Evolutionary conservation across 2,113 vertebrate species (phyloP).

Genomic region (Talpa occidentalis): DNA sequence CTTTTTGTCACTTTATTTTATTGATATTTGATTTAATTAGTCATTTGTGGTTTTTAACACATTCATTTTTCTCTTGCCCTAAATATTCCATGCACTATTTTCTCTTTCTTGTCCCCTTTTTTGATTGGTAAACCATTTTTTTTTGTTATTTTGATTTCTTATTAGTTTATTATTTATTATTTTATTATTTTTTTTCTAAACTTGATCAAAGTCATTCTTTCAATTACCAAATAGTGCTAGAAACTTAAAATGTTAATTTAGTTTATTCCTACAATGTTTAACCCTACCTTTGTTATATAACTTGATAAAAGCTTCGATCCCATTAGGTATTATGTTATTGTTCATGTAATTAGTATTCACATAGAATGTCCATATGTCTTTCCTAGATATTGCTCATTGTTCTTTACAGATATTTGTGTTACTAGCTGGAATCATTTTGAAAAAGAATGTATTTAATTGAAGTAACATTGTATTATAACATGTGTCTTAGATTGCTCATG

Average conservation of each 20-base stretch:
- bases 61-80: neutral
- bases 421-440: neutral
- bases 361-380: neutral
- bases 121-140: neutral
- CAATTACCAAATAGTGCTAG: neutral
- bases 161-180: neutral
- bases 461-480: no score
- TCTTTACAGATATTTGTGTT: neutral
- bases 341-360: neutral
- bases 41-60: neutral
- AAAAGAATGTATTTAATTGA: no score
- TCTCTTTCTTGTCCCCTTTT: neutral
- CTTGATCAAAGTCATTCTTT: neutral
- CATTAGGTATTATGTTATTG: neutral
- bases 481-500: neutral
- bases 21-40: neutral
- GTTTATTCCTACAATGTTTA: neutral
- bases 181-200: neutral
- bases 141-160: neutral
- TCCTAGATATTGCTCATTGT: neutral
- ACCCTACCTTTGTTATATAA: neutral
- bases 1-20: neutral
- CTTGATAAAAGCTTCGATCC: neutral
- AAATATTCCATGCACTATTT: neutral
- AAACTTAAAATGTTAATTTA: neutral